Conservation (phyloP, 2,888 invertebrate genomes). For the Nebria salina region DNA sequence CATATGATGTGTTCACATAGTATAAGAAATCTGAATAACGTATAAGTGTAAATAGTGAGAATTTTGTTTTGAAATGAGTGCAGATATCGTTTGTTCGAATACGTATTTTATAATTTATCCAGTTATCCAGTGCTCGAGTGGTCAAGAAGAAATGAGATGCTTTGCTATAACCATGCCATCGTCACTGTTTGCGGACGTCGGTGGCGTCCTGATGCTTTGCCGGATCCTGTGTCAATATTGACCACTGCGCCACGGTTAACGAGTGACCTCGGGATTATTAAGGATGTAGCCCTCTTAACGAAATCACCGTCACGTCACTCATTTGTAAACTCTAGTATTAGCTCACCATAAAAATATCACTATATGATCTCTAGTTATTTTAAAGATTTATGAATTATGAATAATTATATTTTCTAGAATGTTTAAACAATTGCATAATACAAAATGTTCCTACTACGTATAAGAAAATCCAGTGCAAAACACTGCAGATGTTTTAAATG, state of each 20-base stretch:
- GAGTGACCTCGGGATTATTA: slow-evolving; percentile 24
- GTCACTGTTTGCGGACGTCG: slow-evolving; percentile 18
- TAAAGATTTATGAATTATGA: no score
- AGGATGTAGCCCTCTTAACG: slow-evolving; percentile 19
- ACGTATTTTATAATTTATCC: background rate
- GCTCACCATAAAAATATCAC: no score
- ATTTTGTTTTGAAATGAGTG: slow-evolving; percentile 9
- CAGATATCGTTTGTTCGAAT: background rate
- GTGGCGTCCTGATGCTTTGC: slow-evolving; percentile 15
- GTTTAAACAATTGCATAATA: no score
- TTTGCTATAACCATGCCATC: background rate
- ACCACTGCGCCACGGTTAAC: slow-evolving; percentile 10
- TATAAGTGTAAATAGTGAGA: background rate
- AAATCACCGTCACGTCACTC: background rate
- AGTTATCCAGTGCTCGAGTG: background rate
- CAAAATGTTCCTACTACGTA: no score
- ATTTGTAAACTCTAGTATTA: background rate
- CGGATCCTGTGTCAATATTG: slow-evolving; percentile 28
- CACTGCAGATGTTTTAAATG: no score
- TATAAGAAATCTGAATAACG: background rate
- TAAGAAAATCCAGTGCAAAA: no score
- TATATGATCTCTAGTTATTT: no score
- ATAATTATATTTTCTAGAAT: no score
- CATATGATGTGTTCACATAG: no score
- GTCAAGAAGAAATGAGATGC: background rate